Evolutionary conservation across 92 coral and sea anemone species (phyloP), one percentile per base, ranked within the genome.

Genomic region (Siderastrea siderea): DNA sequence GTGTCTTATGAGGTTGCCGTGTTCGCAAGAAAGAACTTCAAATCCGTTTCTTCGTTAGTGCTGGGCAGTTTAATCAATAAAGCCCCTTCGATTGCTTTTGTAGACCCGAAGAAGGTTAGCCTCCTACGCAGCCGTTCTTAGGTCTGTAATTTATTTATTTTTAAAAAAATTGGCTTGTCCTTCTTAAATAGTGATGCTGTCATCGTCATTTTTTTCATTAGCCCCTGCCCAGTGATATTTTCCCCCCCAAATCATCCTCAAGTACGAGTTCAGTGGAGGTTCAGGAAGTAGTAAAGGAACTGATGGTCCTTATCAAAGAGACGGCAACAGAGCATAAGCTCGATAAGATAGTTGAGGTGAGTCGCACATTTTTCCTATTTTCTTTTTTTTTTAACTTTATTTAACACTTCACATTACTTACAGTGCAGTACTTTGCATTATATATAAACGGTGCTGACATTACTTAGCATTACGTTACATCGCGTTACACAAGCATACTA

Each of bases 221-320:
- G 81, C 38, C 68, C 6, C 52, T 12, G 3, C 13, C 6, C 53
- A 46, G 19, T 26, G 81, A 59, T 38, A 58, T 76, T 14, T 5
- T 76, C 19, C 68, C 64, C 10, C 5, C 59, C 71, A 47, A 50
- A 62, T 19, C 55, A 9, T 1, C 83, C 47, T 63, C 83, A 47
- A n/a, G 15, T 47, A 48, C 4, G 13, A 7, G 6, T 48, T 48
- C 71, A 63, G 5, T 38, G 7, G 15, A 53, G 3, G 72, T 78
- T 14, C 71, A 63, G 71, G 72, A 78, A n/a, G 53, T 60, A 19
- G 2, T 63, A 7, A 63, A 10, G 1, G 83, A 78, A 49, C 45
- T 78, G 10, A 49, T 62, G 83, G 69, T 63, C 47, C 71, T 44
- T 49, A 72, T 63, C 2, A 78, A 63, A 49, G 83, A 78, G 52